Percentiles rank a stretch among this genome's conserved stretches.
Evolutionary conservation across 2,888 invertebrate species (phyloP).

Genomic region (Gonocerus acuteangulatus): DNA sequence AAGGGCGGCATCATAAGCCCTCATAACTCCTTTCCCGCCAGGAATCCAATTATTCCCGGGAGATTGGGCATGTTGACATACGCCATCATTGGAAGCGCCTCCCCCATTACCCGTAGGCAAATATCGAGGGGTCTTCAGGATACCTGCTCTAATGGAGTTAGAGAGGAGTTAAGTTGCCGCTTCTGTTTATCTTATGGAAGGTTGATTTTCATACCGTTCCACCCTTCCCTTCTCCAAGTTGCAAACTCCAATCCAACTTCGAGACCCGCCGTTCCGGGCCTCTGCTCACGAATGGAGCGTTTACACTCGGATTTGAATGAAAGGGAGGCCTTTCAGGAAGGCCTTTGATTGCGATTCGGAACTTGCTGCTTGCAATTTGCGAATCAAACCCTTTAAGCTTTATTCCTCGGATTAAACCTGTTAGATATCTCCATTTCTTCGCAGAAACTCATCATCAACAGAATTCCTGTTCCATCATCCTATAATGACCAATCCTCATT

Average conservation of each 20-base stretch:
- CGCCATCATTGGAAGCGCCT: slow-evolving; percentile 6
- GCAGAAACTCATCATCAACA: background rate
- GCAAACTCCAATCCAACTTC: slow-evolving; percentile 23
- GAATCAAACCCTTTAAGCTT: slow-evolving; percentile 24
- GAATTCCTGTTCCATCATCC: too few relatives aligned
- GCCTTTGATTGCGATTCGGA: slow-evolving; percentile 19
- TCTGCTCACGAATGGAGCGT: slow-evolving; percentile 21
- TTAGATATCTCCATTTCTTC: slow-evolving; percentile 18
- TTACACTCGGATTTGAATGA: slow-evolving; percentile 26
- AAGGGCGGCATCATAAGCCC: slow-evolving; percentile 3
- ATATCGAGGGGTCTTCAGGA: background rate
- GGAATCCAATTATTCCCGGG: slow-evolving; percentile 11
- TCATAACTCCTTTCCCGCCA: background rate
- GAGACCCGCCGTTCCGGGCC: slow-evolving; percentile 12
- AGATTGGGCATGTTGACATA: slow-evolving; percentile 14
- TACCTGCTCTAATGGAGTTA: slow-evolving; percentile 22
- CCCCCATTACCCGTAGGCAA: slow-evolving; percentile 19
- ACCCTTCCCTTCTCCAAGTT: slow-evolving; percentile 16
- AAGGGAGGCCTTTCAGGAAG: slow-evolving; percentile 12
- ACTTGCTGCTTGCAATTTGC: slow-evolving; percentile 25
- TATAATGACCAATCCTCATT: too few relatives aligned
- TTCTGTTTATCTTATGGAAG: slow-evolving; percentile 27
- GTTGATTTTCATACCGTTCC: slow-evolving; percentile 23
- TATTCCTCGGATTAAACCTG: slow-evolving; percentile 25
- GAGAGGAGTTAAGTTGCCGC: slow-evolving; percentile 10